Evolutionary conservation across 2,888 invertebrate species (phyloP).

Genomic region (Drosophila algonquin): DNA sequence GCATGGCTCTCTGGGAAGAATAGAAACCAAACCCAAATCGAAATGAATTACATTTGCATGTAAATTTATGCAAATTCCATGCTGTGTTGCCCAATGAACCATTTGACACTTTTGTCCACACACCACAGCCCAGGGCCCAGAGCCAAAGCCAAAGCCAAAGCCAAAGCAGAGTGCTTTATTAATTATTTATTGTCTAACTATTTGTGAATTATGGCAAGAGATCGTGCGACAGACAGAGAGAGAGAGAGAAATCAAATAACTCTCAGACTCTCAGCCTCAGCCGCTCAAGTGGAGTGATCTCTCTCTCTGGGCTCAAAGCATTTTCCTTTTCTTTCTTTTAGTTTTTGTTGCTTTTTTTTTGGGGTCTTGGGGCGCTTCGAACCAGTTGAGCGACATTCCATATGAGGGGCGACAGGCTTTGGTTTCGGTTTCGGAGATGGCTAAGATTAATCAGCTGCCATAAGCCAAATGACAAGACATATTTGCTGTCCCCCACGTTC

Average conservation of each 20-base stretch:
- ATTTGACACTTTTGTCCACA: slow-evolving; percentile 73
- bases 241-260: slow-evolving; percentile 30
- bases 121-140: slow-evolving; percentile 11
- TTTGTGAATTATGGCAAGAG: slow-evolving; percentile 67
- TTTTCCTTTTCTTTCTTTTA: slow-evolving; percentile 59
- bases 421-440: slow-evolving; percentile 45
- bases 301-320: slow-evolving; percentile 50
- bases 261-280: slow-evolving; percentile 13
- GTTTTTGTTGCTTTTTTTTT: slow-evolving; percentile 7
- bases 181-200: slow-evolving; percentile 69
- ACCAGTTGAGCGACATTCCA: slow-evolving; percentile 77
- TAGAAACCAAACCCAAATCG: slow-evolving; percentile 35
- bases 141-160: not conserved
- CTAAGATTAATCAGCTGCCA: slow-evolving; percentile 78
- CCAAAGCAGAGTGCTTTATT: slow-evolving; percentile 59
- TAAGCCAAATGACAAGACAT: slow-evolving; percentile 77
- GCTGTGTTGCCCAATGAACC: slow-evolving; percentile 71
- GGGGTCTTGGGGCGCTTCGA: slow-evolving; percentile 44
- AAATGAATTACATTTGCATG: slow-evolving; percentile 52
- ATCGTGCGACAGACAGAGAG: slow-evolving; percentile 31
- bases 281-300: slow-evolving; percentile 30
- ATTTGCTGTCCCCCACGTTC: slow-evolving; percentile 46
- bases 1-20: slow-evolving; percentile 23
- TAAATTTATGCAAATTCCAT: slow-evolving; percentile 71
- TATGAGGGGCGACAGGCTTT: slow-evolving; percentile 68